Conservation (phyloP, 2,113 vertebrate genomes). For the Ursus arctos region DNA sequence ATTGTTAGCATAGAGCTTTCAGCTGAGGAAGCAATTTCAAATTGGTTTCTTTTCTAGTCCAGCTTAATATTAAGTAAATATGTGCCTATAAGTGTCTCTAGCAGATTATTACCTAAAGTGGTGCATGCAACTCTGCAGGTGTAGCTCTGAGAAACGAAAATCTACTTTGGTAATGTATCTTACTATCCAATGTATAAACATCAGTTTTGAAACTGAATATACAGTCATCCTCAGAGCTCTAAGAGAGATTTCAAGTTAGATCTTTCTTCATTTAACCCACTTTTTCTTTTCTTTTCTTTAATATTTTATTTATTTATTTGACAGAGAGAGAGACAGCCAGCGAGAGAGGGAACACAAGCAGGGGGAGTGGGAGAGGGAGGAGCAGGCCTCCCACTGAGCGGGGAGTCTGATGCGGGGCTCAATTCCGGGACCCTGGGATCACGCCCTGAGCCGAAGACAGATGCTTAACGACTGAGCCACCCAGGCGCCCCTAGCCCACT, state of each 20-base stretch:
- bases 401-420: no score
- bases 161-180: conserved; percentile 55
- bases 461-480: no score
- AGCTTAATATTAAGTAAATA: conserved; percentile 81
- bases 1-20: conserved; percentile 82
- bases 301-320: no score
- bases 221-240: conserved; percentile 35
- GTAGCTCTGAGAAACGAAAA: conserved; percentile 72
- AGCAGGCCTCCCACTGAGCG: no score
- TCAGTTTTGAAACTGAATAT: conserved; percentile 58
- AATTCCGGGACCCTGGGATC: no score
- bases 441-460: no score
- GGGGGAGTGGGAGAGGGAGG: no score
- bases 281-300: neutral
- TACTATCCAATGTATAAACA: conserved; percentile 38
- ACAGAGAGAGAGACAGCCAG: no score
- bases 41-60: conserved; percentile 77
- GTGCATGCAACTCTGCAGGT: conserved; percentile 63
- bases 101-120: conserved; percentile 76
- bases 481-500: neutral
- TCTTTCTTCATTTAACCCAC: conserved; percentile 16
- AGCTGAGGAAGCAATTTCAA: conserved; percentile 81
- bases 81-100: conserved; percentile 73
- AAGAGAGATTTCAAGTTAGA: conserved; percentile 50
- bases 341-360: no score